These are phyloP conservation scores for Polydrusus cervinus DNA, from an alignment of 2,888 invertebrate species.

Conservation along the genomic window DNA sequence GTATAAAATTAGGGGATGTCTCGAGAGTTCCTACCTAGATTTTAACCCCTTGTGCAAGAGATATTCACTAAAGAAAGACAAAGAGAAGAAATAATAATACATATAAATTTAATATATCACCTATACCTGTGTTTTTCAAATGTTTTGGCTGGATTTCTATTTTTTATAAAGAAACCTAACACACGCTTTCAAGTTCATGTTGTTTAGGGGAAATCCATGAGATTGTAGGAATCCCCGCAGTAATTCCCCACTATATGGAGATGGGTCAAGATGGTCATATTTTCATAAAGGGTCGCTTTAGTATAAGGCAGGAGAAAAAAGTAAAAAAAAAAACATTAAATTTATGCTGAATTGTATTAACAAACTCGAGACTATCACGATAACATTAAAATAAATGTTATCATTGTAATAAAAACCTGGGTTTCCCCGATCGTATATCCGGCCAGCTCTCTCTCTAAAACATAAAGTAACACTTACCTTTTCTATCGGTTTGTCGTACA, in stretches of 20 bases:
- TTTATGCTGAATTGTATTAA: no score
- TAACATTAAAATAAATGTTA: no score
- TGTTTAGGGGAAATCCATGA: no score
- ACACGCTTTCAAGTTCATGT: no score
- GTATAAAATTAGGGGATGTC: conserved; percentile 10
- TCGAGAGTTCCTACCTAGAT: conserved; percentile 8
- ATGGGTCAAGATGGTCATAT: no score
- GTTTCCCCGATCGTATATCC: neutral
- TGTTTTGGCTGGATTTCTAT: neutral
- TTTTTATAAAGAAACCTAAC: no score
- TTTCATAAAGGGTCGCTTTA: no score
- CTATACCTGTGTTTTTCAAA: neutral
- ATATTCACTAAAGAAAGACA: neutral
- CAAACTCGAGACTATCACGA: no score
- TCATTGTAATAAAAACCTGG: neutral
- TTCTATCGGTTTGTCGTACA: conserved; percentile 50
- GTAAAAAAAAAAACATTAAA: no score
- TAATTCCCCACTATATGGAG: no score
- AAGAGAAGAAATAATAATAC: neutral
- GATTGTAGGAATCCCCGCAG: no score
- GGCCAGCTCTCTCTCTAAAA: neutral
- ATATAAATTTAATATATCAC: neutral
- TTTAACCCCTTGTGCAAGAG: neutral
- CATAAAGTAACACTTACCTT: conserved; percentile 47
- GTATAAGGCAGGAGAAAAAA: no score